Conservation (phyloP, 2,888 invertebrate species). For the Tuberolachnus salignus region DNA sequence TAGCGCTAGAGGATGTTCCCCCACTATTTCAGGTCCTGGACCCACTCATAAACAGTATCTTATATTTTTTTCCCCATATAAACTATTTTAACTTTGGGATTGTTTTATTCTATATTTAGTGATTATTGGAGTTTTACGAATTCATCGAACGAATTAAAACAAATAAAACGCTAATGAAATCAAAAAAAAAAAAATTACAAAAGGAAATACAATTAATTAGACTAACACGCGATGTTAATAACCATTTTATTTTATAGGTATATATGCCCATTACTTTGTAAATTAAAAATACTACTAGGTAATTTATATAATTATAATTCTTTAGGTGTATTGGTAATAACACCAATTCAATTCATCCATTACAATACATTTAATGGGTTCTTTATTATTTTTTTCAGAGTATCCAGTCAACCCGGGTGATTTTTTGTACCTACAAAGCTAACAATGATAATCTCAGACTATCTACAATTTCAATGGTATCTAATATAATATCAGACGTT, state of each 20-base stretch:
- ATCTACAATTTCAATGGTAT: too few relatives aligned
- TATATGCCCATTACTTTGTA: neutral
- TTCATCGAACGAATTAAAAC: neutral
- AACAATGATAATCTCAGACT: neutral
- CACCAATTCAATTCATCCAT: too few relatives aligned
- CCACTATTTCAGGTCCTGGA: too few relatives aligned
- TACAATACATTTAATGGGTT: neutral
- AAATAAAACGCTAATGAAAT: neutral
- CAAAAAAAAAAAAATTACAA: neutral
- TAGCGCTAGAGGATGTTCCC: too few relatives aligned
- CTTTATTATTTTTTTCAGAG: slow-evolving; percentile 2
- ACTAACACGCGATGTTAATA: neutral
- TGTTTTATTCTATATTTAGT: neutral
- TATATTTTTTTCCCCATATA: too few relatives aligned
- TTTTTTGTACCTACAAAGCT: neutral
- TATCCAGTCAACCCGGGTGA: neutral
- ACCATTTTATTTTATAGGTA: neutral
- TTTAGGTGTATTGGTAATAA: too few relatives aligned
- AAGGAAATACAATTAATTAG: neutral
- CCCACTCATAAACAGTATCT: too few relatives aligned
- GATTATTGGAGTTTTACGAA: neutral
- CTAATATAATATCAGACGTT: neutral
- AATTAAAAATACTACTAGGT: neutral
- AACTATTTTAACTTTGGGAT: too few relatives aligned
- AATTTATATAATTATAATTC: too few relatives aligned